Evolutionary conservation across 2,888 invertebrate species (phyloP).

Genomic region (Zonitis immaculata): DNA sequence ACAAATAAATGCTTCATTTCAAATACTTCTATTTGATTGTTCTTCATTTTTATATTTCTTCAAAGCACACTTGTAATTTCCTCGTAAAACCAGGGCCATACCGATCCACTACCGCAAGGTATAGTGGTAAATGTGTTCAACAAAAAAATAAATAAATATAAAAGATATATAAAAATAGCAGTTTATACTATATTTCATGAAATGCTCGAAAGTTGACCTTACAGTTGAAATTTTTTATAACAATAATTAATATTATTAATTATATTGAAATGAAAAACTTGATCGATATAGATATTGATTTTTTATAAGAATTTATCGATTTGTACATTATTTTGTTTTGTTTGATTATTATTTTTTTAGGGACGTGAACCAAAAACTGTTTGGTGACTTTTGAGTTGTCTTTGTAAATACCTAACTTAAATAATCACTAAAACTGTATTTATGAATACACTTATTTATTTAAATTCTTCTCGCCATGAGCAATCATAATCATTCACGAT

Average conservation of each 20-base stretch:
- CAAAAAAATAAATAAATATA: constrained; percentile 11
- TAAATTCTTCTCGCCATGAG: constrained; percentile 30
- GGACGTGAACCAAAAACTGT: too few relatives aligned
- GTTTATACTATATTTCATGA: constrained; percentile 16
- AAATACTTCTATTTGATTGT: not conserved
- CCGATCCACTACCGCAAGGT: constrained; percentile 26
- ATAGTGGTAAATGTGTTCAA: constrained; percentile 36
- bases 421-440: constrained; percentile 33
- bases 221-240: constrained; percentile 3
- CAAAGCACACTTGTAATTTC: not conserved
- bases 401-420: constrained; percentile 33
- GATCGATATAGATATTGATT: too few relatives aligned
- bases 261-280: not conserved
- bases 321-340: too few relatives aligned
- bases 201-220: constrained; percentile 13
- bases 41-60: not conserved
- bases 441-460: constrained; percentile 36
- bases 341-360: too few relatives aligned
- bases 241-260: not conserved
- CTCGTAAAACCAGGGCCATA: constrained; percentile 31
- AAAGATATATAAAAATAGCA: constrained; percentile 9
- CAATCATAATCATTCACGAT: constrained; percentile 31
- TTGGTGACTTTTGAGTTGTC: constrained; percentile 28
- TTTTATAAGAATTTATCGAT: too few relatives aligned
- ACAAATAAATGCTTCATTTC: not conserved